Evolutionary conservation across 53 echinoderm and acorn worm genomes (phyloP).

Genomic region (Holothuria leucospilota): DNA sequence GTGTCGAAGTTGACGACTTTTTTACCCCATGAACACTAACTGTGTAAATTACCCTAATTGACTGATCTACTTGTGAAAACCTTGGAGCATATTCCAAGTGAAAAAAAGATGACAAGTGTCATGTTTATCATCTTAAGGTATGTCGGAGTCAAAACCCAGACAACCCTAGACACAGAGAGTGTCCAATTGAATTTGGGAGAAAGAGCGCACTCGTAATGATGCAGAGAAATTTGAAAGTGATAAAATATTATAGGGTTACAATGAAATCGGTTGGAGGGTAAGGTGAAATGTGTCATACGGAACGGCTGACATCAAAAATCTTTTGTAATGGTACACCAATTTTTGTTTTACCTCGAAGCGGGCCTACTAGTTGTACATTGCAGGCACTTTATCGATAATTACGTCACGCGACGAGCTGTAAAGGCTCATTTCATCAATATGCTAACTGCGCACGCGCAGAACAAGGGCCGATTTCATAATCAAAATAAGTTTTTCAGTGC

Average conservation of each 20-base stretch:
- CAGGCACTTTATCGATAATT: too few species aligned
- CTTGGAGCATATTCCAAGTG: background rate
- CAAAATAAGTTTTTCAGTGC: too few species aligned
- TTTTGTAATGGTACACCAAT: too few species aligned
- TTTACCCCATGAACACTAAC: slow-evolving; percentile 5
- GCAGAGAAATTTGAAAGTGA: slow-evolving; percentile 22
- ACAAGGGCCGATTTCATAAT: too few species aligned
- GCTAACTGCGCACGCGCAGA: too few species aligned
- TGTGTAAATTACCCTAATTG: slow-evolving; percentile 31
- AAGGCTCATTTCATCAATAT: too few species aligned
- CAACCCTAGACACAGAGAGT: slow-evolving; percentile 38
- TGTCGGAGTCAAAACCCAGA: slow-evolving; percentile 10
- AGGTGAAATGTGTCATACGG: too few species aligned
- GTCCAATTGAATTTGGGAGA: slow-evolving; percentile 28
- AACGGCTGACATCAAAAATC: too few species aligned
- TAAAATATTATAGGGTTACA: slow-evolving; percentile 37
- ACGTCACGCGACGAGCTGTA: too few species aligned
- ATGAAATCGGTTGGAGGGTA: slow-evolving; percentile 5
- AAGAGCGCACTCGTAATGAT: background rate
- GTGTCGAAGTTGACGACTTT: too few species aligned
- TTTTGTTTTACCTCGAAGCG: too few species aligned
- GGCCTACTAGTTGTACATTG: too few species aligned
- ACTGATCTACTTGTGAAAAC: slow-evolving; percentile 1
- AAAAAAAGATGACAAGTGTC: background rate
- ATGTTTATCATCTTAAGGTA: slow-evolving; percentile 13